Base-by-base conservation (phyloP, 2,113 vertebrate genomes). In the Muscicapa adusta region DNA sequence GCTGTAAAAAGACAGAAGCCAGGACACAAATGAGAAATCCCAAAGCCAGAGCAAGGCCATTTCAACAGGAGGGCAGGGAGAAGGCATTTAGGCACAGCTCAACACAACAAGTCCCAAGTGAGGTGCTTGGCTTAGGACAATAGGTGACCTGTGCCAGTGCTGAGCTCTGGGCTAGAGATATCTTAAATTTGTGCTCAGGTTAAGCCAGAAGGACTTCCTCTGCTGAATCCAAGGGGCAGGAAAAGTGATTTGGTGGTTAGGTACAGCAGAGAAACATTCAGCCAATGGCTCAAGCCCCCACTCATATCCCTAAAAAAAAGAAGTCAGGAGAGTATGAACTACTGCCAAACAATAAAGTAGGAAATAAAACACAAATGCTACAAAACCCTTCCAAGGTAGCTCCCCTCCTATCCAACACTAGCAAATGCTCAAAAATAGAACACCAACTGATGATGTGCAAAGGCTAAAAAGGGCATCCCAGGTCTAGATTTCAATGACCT, bases 401-500 rank as follows among this genome's bases (percentile, higher is more conserved):
- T 91, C 24, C 62, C 13, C 18, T 83, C 14, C 12, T 40, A 80
- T 9, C 56, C 72, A 79, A 28, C 12, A 38, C 50, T 7, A 70
- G 23, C 34, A 73, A 85, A 73, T 26, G 47, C 51, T 93, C 81
- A 65, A 56, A 95, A 95, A 79, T 23, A 89, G 94, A 92, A 73
- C 75, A 73, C 77, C 38, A 85, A 85, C 68, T 29, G 91, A 95
- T 71, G 74, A 66, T 62, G 53, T 24, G 85, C 67, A 77, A 65
- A 85, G 88, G 86, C 80, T 94, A 78, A 76, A 95, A 95, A 94
- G 85, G 88, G 85, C 85, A 91, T 76, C 57, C 60, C 40, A 47
- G 72, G 91, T 90, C 93, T 90, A 80, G 88, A 77, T 91, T 94
- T 91, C 94, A 73, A 57, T 75, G 91, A 91, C 91, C 89, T 94